Conservation (phyloP, 1,140 invertebrate species). For the Aleiodes sp. region DNA sequence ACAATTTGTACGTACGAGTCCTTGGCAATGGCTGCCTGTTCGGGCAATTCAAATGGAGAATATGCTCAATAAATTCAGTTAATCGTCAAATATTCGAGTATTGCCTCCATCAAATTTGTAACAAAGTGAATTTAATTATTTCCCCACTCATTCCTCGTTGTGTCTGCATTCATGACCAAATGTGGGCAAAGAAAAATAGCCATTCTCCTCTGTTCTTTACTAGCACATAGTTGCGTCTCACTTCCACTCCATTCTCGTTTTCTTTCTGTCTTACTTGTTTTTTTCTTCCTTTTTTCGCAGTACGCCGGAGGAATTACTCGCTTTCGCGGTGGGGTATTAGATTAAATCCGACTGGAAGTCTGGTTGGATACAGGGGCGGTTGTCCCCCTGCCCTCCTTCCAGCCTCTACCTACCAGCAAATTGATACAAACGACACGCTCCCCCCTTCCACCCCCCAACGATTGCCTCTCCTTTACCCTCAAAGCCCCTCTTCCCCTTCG, state of each 20-base stretch:
- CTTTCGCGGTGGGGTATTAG: conserved; percentile 48
- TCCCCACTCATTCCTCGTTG: conserved; percentile 36
- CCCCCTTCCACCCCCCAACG: conserved; percentile 36
- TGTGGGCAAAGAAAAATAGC: conserved; percentile 37
- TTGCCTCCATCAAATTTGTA: conserved; percentile 42
- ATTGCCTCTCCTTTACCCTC: neutral
- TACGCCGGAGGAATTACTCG: conserved; percentile 30
- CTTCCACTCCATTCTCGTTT: conserved; percentile 8
- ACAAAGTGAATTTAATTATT: conserved; percentile 48
- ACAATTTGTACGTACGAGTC: too few relatives aligned
- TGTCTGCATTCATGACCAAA: conserved; percentile 9
- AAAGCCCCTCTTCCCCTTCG: neutral
- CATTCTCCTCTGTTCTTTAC: neutral
- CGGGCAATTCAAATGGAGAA: too few relatives aligned
- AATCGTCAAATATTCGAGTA: too few relatives aligned
- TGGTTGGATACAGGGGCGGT: conserved; percentile 15
- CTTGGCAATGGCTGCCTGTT: too few relatives aligned
- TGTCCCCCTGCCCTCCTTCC: neutral
- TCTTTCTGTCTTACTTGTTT: neutral
- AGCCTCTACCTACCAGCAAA: conserved; percentile 37
- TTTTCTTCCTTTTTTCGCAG: neutral
- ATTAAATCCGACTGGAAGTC: conserved; percentile 47
- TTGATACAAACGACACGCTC: conserved; percentile 55
- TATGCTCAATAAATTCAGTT: too few relatives aligned
- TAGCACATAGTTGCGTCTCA: neutral